Conservation (phyloP, 2,797 vertebrate species). For the Enteromius treurensis region DNA sequence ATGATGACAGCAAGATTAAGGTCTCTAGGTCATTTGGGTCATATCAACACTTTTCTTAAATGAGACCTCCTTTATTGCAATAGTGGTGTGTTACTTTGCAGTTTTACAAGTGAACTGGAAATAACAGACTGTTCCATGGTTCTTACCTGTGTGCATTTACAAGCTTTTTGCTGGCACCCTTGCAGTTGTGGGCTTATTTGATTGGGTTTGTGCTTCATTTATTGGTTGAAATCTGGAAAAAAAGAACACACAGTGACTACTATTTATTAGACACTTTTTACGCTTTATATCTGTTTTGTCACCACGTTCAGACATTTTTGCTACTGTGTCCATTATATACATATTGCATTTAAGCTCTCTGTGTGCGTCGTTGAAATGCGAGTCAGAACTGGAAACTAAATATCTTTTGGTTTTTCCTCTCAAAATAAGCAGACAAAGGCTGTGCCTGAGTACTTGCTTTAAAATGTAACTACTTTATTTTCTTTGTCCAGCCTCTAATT, state of each 20-base stretch:
- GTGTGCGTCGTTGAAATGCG: constrained; percentile 18
- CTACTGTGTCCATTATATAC: not conserved
- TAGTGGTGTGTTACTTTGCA: constrained; percentile 7
- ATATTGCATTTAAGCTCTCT: constrained; percentile 14
- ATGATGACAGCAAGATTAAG: not conserved
- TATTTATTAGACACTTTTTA: not conserved
- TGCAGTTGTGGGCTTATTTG: constrained; percentile 30
- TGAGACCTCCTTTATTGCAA: not conserved
- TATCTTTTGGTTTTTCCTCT: not conserved
- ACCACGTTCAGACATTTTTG: constrained; percentile 9
- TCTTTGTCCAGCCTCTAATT: not conserved
- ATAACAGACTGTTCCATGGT: not conserved
- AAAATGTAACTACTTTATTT: constrained; percentile 3
- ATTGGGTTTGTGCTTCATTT: constrained; percentile 33
- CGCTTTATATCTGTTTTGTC: constrained; percentile 16
- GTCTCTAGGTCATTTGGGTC: not conserved
- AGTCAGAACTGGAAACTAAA: constrained; percentile 7
- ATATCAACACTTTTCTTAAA: not conserved
- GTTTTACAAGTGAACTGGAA: constrained; percentile 8
- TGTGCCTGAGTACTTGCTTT: constrained; percentile 16
- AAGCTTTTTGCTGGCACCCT: constrained; percentile 19
- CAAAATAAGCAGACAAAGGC: constrained; percentile 11
- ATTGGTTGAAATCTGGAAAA: constrained; percentile 23
- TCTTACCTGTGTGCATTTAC: constrained; percentile 33
- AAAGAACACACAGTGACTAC: not conserved